Evolutionary conservation across 2,113 vertebrate genomes (phyloP).

Genomic region (Engystomops pustulosus): DNA sequence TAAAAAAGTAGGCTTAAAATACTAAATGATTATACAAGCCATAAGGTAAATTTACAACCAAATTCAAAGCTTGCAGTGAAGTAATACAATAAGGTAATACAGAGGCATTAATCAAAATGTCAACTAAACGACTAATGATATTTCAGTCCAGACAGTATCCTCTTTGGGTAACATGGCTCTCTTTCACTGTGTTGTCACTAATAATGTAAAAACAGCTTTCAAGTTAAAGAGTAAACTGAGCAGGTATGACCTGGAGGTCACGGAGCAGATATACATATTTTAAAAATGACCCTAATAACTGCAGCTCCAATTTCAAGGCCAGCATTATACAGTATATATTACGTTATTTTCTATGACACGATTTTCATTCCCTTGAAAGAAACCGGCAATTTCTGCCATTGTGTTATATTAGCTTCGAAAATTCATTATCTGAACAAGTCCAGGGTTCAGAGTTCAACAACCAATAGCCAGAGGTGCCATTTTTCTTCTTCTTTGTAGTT

Average conservation of each 20-base stretch:
- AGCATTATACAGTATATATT: slow-evolving; percentile 28
- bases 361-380: neutral
- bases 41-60: neutral
- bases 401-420: slow-evolving; percentile 43
- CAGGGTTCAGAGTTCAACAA: slow-evolving; percentile 54
- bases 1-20: neutral
- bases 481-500: slow-evolving; percentile 50
- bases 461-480: slow-evolving; percentile 52
- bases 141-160: slow-evolving; percentile 20
- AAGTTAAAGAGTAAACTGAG: slow-evolving; percentile 50
- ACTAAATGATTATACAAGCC: neutral
- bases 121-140: slow-evolving; percentile 39
- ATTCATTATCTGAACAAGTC: slow-evolving; percentile 51
- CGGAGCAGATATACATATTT: slow-evolving; percentile 50
- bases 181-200: slow-evolving; percentile 45
- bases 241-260: slow-evolving; percentile 52
- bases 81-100: slow-evolving; percentile 14
- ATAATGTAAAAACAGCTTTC: slow-evolving; percentile 51
- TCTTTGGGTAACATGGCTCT: slow-evolving; percentile 3
- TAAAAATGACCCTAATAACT: slow-evolving; percentile 46
- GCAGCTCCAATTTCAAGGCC: slow-evolving; percentile 37
- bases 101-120: slow-evolving; percentile 49
- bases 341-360: neutral
- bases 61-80: neutral
- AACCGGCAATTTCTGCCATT: slow-evolving; percentile 5